These are phyloP conservation scores for Ibidorhyncha struthersii DNA, from an alignment of 2,113 vertebrate species.

Conservation along the genomic window DNA sequence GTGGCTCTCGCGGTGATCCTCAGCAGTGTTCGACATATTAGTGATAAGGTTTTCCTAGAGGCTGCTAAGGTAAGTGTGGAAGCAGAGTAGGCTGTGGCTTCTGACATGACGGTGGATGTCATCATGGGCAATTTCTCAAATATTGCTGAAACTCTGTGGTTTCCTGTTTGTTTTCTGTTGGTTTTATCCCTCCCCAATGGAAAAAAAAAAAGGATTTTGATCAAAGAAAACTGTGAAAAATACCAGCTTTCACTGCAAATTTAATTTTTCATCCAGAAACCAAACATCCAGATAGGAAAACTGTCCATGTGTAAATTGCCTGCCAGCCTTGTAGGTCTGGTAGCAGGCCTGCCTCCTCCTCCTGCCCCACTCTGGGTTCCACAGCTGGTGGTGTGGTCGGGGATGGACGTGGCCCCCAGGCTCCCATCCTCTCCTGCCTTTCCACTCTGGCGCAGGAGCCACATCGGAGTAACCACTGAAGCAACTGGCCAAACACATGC, in stretches of 20 bases:
- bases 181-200: background rate
- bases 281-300: background rate
- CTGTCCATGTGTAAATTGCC: too few species aligned
- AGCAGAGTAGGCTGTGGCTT: background rate
- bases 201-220: background rate
- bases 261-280: background rate
- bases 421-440: background rate
- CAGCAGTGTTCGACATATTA: slow-evolving; percentile 93
- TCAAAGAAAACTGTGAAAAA: background rate
- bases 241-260: accelerated
- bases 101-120: accelerated
- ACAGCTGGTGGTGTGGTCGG: background rate
- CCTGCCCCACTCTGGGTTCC: background rate
- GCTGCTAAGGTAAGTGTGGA: slow-evolving; percentile 89
- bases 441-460: background rate
- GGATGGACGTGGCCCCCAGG: accelerated
- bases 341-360: background rate
- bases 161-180: background rate
- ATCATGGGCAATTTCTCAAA: background rate
- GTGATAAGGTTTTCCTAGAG: slow-evolving; percentile 92
- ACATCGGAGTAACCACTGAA: accelerated
- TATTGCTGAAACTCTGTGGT: background rate
- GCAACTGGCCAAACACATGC: accelerated
- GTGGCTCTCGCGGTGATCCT: slow-evolving; percentile 95
- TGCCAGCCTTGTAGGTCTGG: accelerated